Conservation (phyloP, 2,888 invertebrate species). For the Willowsia nigromaculata region DNA sequence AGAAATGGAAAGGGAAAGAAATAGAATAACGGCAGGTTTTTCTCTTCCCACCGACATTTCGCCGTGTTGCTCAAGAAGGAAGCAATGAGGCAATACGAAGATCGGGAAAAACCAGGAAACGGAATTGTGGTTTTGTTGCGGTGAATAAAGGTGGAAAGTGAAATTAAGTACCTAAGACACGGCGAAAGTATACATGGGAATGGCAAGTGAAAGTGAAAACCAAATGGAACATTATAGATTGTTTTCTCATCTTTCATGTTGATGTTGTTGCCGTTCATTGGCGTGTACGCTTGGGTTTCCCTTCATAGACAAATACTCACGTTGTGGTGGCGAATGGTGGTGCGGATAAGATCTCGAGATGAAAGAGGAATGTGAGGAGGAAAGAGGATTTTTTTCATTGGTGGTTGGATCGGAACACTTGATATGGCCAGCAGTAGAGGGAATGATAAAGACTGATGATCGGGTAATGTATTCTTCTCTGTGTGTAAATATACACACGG, state of each 20-base stretch:
- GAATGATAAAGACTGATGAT: constrained; percentile 13
- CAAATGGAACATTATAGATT: not conserved
- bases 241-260: not conserved
- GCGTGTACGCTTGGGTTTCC: not conserved
- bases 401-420: not conserved
- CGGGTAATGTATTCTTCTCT: not conserved
- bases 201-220: not conserved
- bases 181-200: not conserved
- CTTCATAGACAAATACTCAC: not conserved
- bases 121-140: not conserved
- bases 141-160: not conserved
- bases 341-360: not conserved
- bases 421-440: not conserved
- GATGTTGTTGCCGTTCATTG: not conserved
- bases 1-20: not conserved
- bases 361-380: too few species aligned
- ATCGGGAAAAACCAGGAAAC: not conserved
- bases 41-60: not conserved
- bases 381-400: not conserved
- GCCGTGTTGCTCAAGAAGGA: not conserved
- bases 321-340: not conserved
- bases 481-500: not conserved
- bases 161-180: constrained; percentile 8
- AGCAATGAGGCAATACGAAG: not conserved
- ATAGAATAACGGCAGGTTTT: not conserved